Base-by-base conservation (phyloP, 2,888 invertebrate species). In the Prenolepis imparis region DNA sequence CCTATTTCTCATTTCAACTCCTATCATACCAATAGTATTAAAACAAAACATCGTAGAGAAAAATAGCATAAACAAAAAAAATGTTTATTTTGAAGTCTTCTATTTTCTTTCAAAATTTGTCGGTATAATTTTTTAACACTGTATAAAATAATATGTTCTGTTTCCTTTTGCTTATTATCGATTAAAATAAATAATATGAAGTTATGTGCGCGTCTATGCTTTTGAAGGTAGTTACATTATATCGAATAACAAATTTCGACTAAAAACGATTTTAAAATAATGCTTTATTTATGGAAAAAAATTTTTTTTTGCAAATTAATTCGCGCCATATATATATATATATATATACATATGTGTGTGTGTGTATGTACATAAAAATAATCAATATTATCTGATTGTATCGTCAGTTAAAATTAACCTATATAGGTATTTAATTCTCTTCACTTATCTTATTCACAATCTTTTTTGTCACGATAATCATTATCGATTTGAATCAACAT, bases 251-350 rank as follows among this genome's bases (percentile, higher is more conserved):
- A 24, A 41, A 61, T 48, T 48, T 18, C 12, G 48, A 24, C 3
- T 11, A 21, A 18, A 64, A 75, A 75, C 15, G 21, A 15, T n/a
- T 44, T 11, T 44, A 36, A 73, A 73, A 41, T 73, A 28, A 18
- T 5, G n/a, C 39, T n/a, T 48, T 52, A 39, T 24, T 73, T 61
- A 18, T 18, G n/a, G 8, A 28, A 41, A 41, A 57, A 39, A 15
- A 28, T 18, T 12, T 41, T 59, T 28, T 44, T 11, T 57, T 57
- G 6, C 5, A 72, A 57, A 72, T 72, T 55, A 18, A 36, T 28
- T 28, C 32, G 12, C 72, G 57, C 57, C 39, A 39, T 57, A 72
- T 24, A 36, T 36, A 36, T 6, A 36, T 36, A 36, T 36, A 36
- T 36, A 36, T 36, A 36, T 6, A 36, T 18, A 48, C 1, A 48